Evolutionary conservation across 2,888 invertebrate species (phyloP).

Genomic region (Eupithecia dodoneata): DNA sequence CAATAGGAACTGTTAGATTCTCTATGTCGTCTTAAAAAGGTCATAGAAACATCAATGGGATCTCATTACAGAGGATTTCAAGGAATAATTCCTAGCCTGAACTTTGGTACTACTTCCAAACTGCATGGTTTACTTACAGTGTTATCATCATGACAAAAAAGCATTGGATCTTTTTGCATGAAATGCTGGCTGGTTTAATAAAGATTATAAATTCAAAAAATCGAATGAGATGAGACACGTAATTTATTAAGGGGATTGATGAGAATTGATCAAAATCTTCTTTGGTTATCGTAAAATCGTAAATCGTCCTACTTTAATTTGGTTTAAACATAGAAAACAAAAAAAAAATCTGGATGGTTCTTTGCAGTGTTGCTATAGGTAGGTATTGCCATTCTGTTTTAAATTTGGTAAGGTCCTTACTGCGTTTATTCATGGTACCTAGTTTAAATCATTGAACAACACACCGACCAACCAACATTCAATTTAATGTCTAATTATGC

Average conservation of each 20-base stretch:
- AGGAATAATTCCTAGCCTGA: background rate
- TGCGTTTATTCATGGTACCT: background rate
- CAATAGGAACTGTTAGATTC: background rate
- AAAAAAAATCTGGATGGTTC: background rate
- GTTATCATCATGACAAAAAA: background rate
- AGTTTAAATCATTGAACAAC: background rate
- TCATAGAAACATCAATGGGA: slow-evolving; percentile 4
- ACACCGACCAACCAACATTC: background rate
- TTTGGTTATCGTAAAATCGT: background rate
- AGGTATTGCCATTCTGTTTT: background rate
- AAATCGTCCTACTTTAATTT: no score
- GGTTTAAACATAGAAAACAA: background rate
- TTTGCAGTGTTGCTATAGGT: background rate
- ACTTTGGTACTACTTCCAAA: background rate
- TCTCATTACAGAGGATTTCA: slow-evolving; percentile 1
- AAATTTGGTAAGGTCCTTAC: background rate
- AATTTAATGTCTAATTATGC: background rate
- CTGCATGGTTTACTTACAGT: background rate
- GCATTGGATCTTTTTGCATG: background rate
- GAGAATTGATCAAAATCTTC: background rate
- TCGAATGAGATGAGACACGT: background rate
- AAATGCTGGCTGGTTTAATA: background rate
- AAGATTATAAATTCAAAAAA: background rate
- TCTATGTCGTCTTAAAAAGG: background rate
- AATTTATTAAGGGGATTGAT: background rate